Conservation (phyloP, 2,888 invertebrate species). For the Laothoe populi region DNA sequence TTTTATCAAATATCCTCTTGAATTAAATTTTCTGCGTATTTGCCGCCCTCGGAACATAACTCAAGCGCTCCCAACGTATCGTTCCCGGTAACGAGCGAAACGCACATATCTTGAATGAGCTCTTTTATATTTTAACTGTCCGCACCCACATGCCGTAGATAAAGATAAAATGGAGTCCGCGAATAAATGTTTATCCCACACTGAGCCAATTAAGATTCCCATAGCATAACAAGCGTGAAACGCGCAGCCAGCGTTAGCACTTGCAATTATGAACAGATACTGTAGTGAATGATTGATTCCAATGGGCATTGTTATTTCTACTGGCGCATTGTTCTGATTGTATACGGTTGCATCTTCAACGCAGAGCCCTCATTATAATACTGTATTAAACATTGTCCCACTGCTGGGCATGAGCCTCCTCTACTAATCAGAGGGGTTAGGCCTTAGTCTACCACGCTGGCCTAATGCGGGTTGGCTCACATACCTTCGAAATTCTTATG, state of each 20-base stretch:
- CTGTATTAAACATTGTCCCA: too few relatives aligned
- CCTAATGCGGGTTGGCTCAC: too few relatives aligned
- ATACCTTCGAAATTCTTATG: too few relatives aligned
- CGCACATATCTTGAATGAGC: constrained; percentile 14
- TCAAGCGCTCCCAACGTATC: constrained; percentile 10
- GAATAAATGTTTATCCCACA: constrained; percentile 28
- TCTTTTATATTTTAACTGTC: constrained; percentile 14
- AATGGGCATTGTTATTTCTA: constrained; percentile 17
- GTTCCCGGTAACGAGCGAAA: constrained; percentile 12
- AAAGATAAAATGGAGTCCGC: constrained; percentile 15
- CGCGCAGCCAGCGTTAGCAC: constrained; percentile 22
- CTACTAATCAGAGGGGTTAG: too few relatives aligned
- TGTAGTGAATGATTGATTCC: constrained; percentile 27
- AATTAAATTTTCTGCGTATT: constrained; percentile 9
- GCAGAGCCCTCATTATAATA: constrained; percentile 2
- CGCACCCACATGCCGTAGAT: constrained; percentile 10
- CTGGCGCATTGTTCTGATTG: constrained; percentile 22
- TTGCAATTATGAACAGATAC: constrained; percentile 29
- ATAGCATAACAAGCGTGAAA: constrained; percentile 36
- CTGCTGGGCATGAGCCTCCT: too few relatives aligned
- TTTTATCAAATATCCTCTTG: not conserved
- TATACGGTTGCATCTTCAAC: constrained; percentile 15
- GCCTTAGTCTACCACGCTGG: too few relatives aligned
- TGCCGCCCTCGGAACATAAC: not conserved
- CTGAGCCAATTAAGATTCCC: constrained; percentile 35